Percentiles rank a stretch among this genome's conserved stretches.
Conservation (phyloP, 2,797 vertebrate species). For the Peromyscus attwateri region DNA sequence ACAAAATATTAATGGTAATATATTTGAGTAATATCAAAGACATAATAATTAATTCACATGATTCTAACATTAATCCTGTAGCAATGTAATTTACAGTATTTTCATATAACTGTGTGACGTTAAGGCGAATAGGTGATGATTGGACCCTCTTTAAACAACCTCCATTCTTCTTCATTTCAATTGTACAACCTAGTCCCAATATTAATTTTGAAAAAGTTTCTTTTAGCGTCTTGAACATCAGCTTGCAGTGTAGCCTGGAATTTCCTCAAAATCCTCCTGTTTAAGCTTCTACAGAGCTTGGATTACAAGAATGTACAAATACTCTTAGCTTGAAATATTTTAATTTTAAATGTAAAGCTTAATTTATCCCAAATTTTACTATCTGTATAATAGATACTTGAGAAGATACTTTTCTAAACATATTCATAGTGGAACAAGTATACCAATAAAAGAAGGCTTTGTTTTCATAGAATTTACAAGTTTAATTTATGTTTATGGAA, state of each 20-base stretch:
- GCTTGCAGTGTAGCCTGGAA: background rate
- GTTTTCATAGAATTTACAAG: background rate
- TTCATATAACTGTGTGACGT: background rate
- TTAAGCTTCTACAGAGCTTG: no score
- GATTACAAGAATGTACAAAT: background rate
- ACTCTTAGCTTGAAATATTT: background rate
- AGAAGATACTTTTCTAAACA: background rate
- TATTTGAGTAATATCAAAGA: background rate
- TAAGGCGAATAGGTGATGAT: background rate
- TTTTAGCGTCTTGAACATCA: background rate
- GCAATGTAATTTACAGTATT: background rate
- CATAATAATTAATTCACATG: background rate
- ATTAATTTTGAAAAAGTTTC: background rate
- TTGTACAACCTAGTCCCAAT: background rate
- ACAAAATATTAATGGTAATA: conserved; percentile 6
- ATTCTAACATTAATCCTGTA: background rate
- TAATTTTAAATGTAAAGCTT: background rate
- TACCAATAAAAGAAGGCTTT: background rate
- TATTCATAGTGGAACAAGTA: background rate
- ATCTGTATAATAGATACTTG: background rate
- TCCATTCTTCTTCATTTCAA: background rate
- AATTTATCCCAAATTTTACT: background rate
- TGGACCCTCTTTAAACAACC: background rate
- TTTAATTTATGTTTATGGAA: background rate
- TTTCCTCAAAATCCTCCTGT: background rate